A percentile compares a stretch with the other conserved stretches of the same genome.
phyloP scores from a whole-genome alignment of 1,140 invertebrate species.

The Anthonomus grandis region DNA sequence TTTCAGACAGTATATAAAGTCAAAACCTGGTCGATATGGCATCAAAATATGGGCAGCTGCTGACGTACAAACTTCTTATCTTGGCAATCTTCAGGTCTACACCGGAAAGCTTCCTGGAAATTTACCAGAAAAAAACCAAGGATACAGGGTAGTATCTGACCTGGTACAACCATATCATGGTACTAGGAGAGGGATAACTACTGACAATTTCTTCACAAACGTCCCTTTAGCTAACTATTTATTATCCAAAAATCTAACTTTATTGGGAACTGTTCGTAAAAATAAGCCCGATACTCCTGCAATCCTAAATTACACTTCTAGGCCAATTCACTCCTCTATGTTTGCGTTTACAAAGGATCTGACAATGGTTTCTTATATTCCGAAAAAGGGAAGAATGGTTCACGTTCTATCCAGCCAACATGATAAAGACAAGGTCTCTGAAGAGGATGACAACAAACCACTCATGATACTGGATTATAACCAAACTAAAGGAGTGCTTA shows the following conservation, averaged over 20 bases:
- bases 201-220: conserved; percentile 26
- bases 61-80: conserved; percentile 26
- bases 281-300: conserved; percentile 25
- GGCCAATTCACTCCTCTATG: conserved; percentile 23
- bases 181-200: conserved; percentile 12
- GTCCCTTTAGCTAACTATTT: conserved; percentile 31
- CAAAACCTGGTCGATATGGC: conserved; percentile 20
- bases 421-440: conserved; percentile 11
- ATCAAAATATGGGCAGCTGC: conserved; percentile 25
- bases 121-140: conserved; percentile 19
- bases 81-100: conserved; percentile 22
- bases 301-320: background rate
- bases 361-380: conserved; percentile 34
- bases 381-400: conserved; percentile 35
- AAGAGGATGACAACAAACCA: conserved; percentile 16
- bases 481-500: conserved; percentile 21
- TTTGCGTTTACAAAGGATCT: conserved; percentile 38
- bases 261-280: conserved; percentile 40
- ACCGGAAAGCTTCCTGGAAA: conserved; percentile 27
- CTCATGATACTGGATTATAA: conserved; percentile 24
- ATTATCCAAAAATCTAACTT: conserved; percentile 29
- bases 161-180: conserved; percentile 12
- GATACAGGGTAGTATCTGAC: conserved; percentile 13
- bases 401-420: conserved; percentile 36
- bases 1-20: conserved; percentile 19